Evolutionary conservation across 2,797 vertebrate genomes (phyloP).

Genomic region (Paedocypris micromegethes): DNA sequence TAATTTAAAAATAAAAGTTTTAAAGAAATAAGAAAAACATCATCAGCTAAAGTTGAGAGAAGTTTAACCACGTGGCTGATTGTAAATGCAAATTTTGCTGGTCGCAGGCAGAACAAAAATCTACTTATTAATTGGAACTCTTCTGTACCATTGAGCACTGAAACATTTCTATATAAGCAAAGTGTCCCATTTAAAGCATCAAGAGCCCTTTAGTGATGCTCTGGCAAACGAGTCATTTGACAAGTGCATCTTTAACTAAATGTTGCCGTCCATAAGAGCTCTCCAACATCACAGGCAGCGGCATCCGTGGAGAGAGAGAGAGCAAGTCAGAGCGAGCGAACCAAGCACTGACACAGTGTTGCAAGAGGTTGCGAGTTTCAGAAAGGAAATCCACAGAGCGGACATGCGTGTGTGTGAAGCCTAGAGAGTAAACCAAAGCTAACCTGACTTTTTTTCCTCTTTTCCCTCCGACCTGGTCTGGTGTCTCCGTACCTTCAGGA

Average conservation of each 20-base stretch:
- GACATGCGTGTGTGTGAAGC: conserved; percentile 56
- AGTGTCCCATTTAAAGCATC: conserved; percentile 6
- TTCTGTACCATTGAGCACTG: not conserved
- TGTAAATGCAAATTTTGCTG: too few relatives aligned
- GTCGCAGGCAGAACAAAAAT: too few relatives aligned
- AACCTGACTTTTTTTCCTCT: conserved; percentile 60
- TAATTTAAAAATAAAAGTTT: too few relatives aligned
- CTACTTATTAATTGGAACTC: too few relatives aligned
- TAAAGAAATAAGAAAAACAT: too few relatives aligned
- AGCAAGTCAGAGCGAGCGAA: conserved; percentile 52
- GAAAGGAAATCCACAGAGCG: conserved; percentile 63
- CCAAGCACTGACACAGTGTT: conserved; percentile 50
- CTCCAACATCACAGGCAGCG: conserved; percentile 92
- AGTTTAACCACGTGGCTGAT: too few relatives aligned
- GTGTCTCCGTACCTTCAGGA: conserved; percentile 74
- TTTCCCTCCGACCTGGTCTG: conserved; percentile 24
- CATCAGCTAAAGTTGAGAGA: too few relatives aligned
- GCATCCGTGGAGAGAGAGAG: conserved; percentile 79
- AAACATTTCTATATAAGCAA: conserved; percentile 4
- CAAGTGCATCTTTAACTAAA: conserved; percentile 82
- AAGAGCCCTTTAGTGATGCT: conserved; percentile 15
- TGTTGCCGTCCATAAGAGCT: conserved; percentile 92
- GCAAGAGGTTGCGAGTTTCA: conserved; percentile 63
- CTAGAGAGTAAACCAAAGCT: conserved; percentile 65
- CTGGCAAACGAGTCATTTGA: conserved; percentile 65